Evolutionary conservation across 1,140 invertebrate genomes (phyloP), one percentile per base, ranked within the genome.

Genomic region (Cotesia chilonis): DNA sequence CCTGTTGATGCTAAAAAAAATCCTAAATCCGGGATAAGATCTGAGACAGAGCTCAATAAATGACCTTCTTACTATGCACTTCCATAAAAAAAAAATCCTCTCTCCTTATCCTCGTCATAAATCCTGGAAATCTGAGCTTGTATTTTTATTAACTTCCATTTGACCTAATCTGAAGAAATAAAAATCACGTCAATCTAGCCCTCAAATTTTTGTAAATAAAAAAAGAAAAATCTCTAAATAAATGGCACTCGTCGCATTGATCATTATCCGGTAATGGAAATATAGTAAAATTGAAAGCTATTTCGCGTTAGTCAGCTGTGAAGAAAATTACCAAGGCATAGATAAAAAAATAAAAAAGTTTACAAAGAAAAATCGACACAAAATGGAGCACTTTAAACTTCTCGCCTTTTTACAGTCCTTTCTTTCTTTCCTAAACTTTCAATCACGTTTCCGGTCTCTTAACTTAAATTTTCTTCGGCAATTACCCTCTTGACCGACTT

Each of bases 401-500:
- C n/a, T 6, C 5, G 2, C 5, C 54, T n/a, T 12, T 57, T 57
- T 57, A 28, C 28, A 28, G 2, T 28, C 3, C 28, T 17, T 17
- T 68, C 35, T 68, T 28, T 54, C 35, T 47, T 54, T 54, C 20
- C 36, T 51, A 61, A 71, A 6, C 17, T 55, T 59, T 59, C 28
- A 17, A 17, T 59, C 14, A 3, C 60, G 35, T 28, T 61, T 61
- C 60, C 54, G 38, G 47, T 72, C 61, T 72, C 47, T 61, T 47
- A 47, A 47, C 41, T 47, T 47, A 2, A 47, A 9, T 47, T 47
- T 47, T 47, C 17, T 38, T 54, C 61, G 5, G 55, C 64, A 66
- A 66, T 72, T 54, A 66, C 61, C 70, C 67, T 65, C 52, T 72
- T 55, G 20, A 9, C 20, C 41, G 55, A 61, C 61, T 65, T 54